Evolutionary conservation across 2,113 vertebrate species (phyloP).

Genomic region (Crotalus viridis): DNA sequence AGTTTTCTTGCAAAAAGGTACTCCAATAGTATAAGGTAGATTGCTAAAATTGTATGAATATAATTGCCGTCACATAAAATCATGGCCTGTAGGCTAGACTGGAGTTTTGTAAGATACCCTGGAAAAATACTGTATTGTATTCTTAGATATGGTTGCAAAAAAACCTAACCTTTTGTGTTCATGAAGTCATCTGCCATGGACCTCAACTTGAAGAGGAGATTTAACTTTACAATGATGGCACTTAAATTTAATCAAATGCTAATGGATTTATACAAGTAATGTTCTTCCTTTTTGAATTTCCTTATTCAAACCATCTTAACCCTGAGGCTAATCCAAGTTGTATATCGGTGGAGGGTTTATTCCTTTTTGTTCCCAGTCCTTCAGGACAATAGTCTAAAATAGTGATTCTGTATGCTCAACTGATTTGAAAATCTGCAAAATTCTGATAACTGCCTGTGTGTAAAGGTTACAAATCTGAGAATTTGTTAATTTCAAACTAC

Average conservation of each 20-base stretch:
- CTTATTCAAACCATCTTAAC: background rate
- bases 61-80: background rate
- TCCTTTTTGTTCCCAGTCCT: background rate
- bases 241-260: accelerated
- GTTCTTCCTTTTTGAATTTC: background rate
- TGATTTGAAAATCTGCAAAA: background rate
- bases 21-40: background rate
- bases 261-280: background rate
- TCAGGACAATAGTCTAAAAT: background rate
- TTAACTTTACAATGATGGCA: background rate
- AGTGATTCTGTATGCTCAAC: background rate
- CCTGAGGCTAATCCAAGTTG: background rate
- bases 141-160: background rate
- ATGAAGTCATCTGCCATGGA: background rate
- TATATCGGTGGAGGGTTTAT: background rate
- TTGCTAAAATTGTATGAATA: accelerated
- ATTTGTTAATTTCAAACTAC: background rate
- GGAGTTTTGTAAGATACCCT: background rate
- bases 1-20: background rate
- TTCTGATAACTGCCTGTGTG: background rate
- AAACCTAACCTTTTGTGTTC: background rate
- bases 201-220: background rate
- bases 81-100: background rate
- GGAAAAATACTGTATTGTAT: background rate
- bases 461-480: background rate